A percentile compares a stretch with the other conserved stretches of the same genome.
Evolutionary conservation across 1,140 invertebrate genomes (phyloP).

Genomic region (Trichoplusia ni): DNA sequence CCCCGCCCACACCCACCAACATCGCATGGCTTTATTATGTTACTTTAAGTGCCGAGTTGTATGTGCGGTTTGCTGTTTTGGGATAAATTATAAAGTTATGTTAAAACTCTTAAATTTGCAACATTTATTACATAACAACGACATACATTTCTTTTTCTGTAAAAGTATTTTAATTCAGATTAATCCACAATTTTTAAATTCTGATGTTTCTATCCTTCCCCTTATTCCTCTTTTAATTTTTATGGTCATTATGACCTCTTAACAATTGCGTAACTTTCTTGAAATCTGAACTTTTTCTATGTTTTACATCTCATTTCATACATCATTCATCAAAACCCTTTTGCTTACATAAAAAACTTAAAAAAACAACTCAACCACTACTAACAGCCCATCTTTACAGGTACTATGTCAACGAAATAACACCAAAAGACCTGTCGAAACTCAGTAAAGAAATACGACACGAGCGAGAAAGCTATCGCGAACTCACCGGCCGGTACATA

Average conservation of each 20-base stretch:
- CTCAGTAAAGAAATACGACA: conserved; percentile 75
- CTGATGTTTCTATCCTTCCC: no score
- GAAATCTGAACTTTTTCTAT: background rate
- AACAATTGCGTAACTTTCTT: no score
- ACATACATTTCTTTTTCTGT: no score
- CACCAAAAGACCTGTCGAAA: conserved; percentile 76
- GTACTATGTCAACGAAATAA: conserved; percentile 72
- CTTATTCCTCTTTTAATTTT: no score
- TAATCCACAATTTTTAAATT: no score
- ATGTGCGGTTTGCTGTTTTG: no score
- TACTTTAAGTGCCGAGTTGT: background rate
- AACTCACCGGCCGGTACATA: conserved; percentile 76
- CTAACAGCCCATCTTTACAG: conserved; percentile 44
- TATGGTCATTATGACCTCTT: no score
- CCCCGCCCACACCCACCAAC: background rate
- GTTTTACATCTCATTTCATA: background rate
- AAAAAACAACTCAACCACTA: no score
- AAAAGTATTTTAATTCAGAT: no score
- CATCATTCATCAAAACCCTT: background rate
- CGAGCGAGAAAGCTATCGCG: conserved; percentile 76
- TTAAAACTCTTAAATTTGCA: no score
- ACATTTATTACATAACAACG: no score
- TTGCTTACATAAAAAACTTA: background rate
- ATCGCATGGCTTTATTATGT: background rate
- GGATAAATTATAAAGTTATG: no score